A percentile compares a stretch with the other conserved stretches of the same genome.
Evolutionary conservation across 2,113 vertebrate species (phyloP).

Genomic region (Austrofundulus limnaeus): DNA sequence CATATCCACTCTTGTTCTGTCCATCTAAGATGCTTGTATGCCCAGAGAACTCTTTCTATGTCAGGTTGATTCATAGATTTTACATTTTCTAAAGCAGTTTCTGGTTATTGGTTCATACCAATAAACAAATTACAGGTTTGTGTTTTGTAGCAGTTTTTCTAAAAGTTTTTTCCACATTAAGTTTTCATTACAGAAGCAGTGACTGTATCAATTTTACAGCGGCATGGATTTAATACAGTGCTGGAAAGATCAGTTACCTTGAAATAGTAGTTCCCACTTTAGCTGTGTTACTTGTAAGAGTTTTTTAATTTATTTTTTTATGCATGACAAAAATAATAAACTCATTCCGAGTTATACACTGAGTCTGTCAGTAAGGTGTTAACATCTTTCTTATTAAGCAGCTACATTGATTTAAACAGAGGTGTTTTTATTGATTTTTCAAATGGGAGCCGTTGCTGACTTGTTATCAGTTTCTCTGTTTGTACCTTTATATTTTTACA

Average conservation of each 20-base stretch:
- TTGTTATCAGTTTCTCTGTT: constrained; percentile 55
- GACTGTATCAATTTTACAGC: background rate
- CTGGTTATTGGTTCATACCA: background rate
- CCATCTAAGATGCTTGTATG: too few relatives aligned
- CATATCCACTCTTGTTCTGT: too few relatives aligned
- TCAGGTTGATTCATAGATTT: too few relatives aligned
- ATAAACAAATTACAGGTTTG: too few relatives aligned
- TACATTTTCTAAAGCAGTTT: too few relatives aligned
- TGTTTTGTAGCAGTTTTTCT: background rate
- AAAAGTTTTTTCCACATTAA: background rate
- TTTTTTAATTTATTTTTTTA: background rate
- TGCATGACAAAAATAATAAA: background rate
- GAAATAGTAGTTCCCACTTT: background rate
- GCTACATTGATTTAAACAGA: constrained; percentile 22
- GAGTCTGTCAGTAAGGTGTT: constrained; percentile 3
- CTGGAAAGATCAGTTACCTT: background rate
- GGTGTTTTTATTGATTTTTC: constrained; percentile 50
- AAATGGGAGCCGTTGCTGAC: constrained; percentile 48
- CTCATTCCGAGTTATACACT: background rate
- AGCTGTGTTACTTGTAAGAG: background rate
- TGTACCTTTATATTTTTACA: constrained; percentile 49
- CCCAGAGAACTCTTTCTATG: too few relatives aligned
- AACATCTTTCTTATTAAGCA: constrained; percentile 15
- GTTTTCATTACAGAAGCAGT: background rate
- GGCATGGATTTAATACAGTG: background rate